Evolutionary conservation across 2,797 vertebrate genomes (phyloP), one percentile per base, ranked within the genome.

Genomic region (Nannoperca obscura): DNA sequence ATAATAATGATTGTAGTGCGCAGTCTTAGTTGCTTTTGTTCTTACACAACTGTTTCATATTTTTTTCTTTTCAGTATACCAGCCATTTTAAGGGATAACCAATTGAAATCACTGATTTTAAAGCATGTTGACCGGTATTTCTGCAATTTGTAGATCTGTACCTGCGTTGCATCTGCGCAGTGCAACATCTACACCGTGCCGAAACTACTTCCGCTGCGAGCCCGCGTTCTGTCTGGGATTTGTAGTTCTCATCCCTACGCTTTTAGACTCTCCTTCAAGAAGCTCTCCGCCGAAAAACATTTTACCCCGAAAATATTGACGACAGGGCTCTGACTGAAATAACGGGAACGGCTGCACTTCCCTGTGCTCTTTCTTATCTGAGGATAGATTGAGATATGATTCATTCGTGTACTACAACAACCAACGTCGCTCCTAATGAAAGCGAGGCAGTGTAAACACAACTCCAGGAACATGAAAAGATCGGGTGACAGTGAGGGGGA

Each of bases 401-500:
- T 50, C 61, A 10, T 22, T 57, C 14, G 20, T 4, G 81, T 8
- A 93, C 95, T 95, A 95, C 95, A 96, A 87, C 19, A 62, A 84
- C 95, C 94, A 90, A 27, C 75, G 69, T 71, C 68, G 11, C 86
- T 80, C 65, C 38, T 17, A 63, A 73, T 80, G 87, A 92, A 85
- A 87, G 83, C 91, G 85, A 93, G 86, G 91, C 92, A 91, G 92
- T 87, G 95, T 95, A 94, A 96, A 96, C 94, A 95, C 92, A 95
- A 93, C 91, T 94, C 91, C 93, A 94, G 95, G 94, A 95, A 95
- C 92, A 96, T 96, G 95, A 96, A 96, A 95, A 94, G 95, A 95
- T 96, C 95, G 94, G 94, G 94, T 94, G 95, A 95, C 94, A 95
- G 94, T 95, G 95, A 95, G 95, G 94, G 94, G 91, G 95, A 95